Conservation (phyloP, 2,797 vertebrate genomes). For the Erpetoichthys calabaricus region DNA sequence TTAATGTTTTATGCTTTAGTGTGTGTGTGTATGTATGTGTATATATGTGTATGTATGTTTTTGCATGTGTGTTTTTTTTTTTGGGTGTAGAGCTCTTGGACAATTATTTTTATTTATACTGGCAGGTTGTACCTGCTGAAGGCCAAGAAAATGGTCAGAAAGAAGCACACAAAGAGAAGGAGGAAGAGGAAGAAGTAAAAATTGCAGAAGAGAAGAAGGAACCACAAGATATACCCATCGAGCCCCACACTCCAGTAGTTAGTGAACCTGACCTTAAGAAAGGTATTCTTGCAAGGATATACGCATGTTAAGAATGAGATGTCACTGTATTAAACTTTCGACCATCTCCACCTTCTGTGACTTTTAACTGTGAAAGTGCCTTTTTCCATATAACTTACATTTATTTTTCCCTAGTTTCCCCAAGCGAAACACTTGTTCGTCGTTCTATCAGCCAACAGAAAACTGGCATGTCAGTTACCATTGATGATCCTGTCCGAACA, state of each 20-base stretch:
- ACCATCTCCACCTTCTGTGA: not conserved
- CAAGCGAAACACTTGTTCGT: constrained; percentile 67
- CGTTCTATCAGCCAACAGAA: constrained; percentile 83
- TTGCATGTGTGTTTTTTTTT: too few species aligned
- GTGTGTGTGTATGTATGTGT: too few species aligned
- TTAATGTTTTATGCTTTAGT: too few species aligned
- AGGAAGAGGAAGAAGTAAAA: constrained; percentile 52
- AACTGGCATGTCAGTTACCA: constrained; percentile 72
- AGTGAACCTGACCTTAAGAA: constrained; percentile 58
- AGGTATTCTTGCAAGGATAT: constrained; percentile 32
- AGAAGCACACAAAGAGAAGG: constrained; percentile 37
- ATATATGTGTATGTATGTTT: too few species aligned
- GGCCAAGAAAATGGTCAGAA: constrained; percentile 71
- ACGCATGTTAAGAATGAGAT: not conserved
- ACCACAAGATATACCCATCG: constrained; percentile 30
- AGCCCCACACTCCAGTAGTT: constrained; percentile 42
- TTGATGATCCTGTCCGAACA: constrained; percentile 71
- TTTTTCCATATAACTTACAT: constrained; percentile 3
- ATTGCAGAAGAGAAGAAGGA: constrained; percentile 32
- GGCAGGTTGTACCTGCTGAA: constrained; percentile 65
- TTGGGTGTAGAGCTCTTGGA: too few species aligned
- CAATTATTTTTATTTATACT: too few species aligned
- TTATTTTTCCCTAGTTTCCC: constrained; percentile 42
- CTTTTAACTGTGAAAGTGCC: not conserved
- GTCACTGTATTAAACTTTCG: not conserved